Conservation (phyloP, 23 tunicate genomes). For the Botrylloides violaceus region DNA sequence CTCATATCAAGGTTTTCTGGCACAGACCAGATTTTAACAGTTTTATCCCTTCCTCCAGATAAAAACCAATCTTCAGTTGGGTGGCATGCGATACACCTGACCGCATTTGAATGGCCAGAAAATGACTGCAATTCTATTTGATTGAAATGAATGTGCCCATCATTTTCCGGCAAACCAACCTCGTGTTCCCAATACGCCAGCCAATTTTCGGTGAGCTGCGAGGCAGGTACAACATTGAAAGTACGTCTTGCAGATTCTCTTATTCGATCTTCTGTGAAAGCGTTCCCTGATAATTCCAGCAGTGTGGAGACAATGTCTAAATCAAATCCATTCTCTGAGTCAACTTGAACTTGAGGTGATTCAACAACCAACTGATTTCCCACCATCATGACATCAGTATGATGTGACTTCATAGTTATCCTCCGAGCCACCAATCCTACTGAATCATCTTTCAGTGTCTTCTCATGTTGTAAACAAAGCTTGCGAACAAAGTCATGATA, state of each 20-base stretch:
- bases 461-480: constrained; percentile 34
- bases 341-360: background rate
- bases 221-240: constrained; percentile 2
- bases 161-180: constrained; percentile 56
- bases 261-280: constrained; percentile 1
- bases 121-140: constrained; percentile 56
- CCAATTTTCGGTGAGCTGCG: constrained; percentile 75
- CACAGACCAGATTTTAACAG: constrained; percentile 79
- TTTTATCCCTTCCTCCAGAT: constrained; percentile 71
- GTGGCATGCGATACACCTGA: constrained; percentile 40
- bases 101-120: constrained; percentile 56
- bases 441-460: constrained; percentile 2
- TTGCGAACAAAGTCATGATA: constrained; percentile 40
- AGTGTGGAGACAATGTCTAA: constrained; percentile 13
- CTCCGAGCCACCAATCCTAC: background rate
- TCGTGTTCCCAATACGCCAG: constrained; percentile 92
- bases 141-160: constrained; percentile 79
- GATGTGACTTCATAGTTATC: background rate
- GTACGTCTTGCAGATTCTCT: constrained; percentile 16
- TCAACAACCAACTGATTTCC: constrained; percentile 60
- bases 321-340: background rate
- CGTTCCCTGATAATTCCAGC: constrained; percentile 8
- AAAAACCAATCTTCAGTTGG: constrained; percentile 78
- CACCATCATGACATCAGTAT: constrained; percentile 39
- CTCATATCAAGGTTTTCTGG: background rate